Percentiles rank a stretch among this genome's conserved stretches.
Evolutionary conservation across 1,140 invertebrate genomes (phyloP).

Genomic region (Drosophila auraria): DNA sequence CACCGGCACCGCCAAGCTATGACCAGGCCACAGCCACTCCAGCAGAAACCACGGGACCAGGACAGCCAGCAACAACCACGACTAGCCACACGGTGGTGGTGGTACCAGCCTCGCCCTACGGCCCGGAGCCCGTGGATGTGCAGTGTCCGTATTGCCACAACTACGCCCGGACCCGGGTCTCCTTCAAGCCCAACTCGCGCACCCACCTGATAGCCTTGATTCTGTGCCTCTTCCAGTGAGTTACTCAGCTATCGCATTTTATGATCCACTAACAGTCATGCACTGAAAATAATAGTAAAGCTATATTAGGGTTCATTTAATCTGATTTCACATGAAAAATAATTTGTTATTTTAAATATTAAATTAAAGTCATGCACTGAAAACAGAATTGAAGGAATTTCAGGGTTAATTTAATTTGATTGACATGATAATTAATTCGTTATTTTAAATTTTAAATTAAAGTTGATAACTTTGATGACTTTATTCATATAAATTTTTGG

Average conservation of each 20-base stretch:
- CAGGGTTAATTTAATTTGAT: too few species aligned
- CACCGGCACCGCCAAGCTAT: constrained; percentile 67
- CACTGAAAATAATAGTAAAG: not conserved
- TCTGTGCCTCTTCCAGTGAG: constrained; percentile 87
- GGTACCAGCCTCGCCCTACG: constrained; percentile 73
- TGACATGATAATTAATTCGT: not conserved
- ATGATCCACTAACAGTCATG: not conserved
- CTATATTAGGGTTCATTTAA: too few species aligned
- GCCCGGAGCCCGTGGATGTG: constrained; percentile 85
- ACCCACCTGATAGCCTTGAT: constrained; percentile 88
- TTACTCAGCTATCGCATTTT: constrained; percentile 18
- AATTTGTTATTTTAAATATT: too few species aligned
- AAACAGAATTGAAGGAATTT: too few species aligned
- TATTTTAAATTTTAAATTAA: too few species aligned
- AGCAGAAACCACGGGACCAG: constrained; percentile 46
- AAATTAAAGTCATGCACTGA: not conserved
- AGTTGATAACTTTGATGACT: too few species aligned
- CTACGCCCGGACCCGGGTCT: constrained; percentile 86
- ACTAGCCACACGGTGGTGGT: constrained; percentile 66
- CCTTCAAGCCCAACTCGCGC: constrained; percentile 86
- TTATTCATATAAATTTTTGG: not conserved
- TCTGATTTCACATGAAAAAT: not conserved
- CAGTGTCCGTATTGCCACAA: constrained; percentile 87
- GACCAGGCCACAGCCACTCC: constrained; percentile 64
- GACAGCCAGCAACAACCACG: not conserved